These are phyloP conservation scores for Sisor rabdophorus DNA, from an alignment of 2,113 vertebrate genomes.

Conservation along the genomic window DNA sequence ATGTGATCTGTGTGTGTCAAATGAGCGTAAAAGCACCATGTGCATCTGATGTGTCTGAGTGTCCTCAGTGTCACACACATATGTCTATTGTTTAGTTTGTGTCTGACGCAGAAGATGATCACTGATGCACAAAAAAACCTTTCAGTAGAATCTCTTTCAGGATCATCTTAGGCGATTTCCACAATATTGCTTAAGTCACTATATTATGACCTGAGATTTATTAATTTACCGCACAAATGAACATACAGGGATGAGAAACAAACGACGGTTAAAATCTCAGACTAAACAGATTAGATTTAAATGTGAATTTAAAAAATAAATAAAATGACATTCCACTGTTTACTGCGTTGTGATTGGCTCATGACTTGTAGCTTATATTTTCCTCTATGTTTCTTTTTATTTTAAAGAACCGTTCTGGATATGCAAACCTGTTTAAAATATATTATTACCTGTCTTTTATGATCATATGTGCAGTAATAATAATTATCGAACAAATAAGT, in stretches of 20 bases:
- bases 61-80: conserved; percentile 25
- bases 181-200: not conserved
- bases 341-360: not conserved
- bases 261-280: not conserved
- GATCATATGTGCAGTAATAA: not conserved
- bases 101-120: conserved; percentile 17
- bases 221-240: not conserved
- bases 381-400: not conserved
- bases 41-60: conserved; percentile 30
- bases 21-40: not conserved
- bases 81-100: conserved; percentile 13
- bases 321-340: not conserved
- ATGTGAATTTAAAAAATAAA: not conserved
- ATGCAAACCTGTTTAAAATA: not conserved
- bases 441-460: not conserved
- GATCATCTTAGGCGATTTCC: not conserved
- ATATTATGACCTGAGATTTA: not conserved
- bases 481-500: not conserved
- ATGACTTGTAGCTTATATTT: not conserved
- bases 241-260: not conserved
- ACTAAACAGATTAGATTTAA: not conserved
- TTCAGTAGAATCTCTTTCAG: not conserved
- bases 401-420: not conserved
- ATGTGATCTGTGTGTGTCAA: not conserved
- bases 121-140: not conserved